These are phyloP conservation scores for Leptinotarsa rubiginosa DNA, from an alignment of 2,888 invertebrate species.

Conservation along the genomic window DNA sequence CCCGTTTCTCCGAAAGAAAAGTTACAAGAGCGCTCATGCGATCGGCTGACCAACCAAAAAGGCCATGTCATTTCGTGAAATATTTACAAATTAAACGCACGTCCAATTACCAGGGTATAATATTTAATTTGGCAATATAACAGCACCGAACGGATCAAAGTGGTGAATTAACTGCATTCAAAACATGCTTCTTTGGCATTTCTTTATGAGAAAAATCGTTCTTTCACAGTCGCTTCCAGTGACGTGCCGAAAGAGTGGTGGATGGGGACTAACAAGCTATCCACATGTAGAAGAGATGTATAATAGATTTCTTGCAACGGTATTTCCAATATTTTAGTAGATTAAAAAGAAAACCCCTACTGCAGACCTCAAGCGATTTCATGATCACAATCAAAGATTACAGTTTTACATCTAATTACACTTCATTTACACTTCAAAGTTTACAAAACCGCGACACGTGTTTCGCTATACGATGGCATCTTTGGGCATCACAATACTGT, in stretches of 20 bases:
- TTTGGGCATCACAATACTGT: too few species aligned
- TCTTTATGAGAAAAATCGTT: conserved; percentile 39
- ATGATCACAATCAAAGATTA: too few species aligned
- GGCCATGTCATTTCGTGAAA: conserved; percentile 24
- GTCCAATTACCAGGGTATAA: conserved; percentile 35
- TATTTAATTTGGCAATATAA: conserved; percentile 38
- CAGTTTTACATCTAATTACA: too few species aligned
- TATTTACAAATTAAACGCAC: conserved; percentile 31
- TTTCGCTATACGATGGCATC: too few species aligned
- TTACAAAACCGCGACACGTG: too few species aligned
- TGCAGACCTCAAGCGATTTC: too few species aligned
- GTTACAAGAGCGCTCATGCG: conserved; percentile 8
- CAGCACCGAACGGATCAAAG: conserved; percentile 24
- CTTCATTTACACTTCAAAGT: too few species aligned
- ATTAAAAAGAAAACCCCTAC: too few species aligned
- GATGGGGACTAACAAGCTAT: too few species aligned
- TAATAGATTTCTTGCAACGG: too few species aligned
- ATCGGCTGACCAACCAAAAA: conserved; percentile 2
- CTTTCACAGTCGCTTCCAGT: conserved; percentile 24
- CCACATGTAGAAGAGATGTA: too few species aligned
- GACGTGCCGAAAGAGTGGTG: not conserved
- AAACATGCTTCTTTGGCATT: conserved; percentile 35
- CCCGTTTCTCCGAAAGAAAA: not conserved
- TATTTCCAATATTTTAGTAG: too few species aligned
- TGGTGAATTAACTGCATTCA: conserved; percentile 33